A percentile compares a stretch with the other conserved stretches of the same genome.
Evolutionary conservation across 2,888 invertebrate species (phyloP).

Genomic region (Ornithoptera priamus): DNA sequence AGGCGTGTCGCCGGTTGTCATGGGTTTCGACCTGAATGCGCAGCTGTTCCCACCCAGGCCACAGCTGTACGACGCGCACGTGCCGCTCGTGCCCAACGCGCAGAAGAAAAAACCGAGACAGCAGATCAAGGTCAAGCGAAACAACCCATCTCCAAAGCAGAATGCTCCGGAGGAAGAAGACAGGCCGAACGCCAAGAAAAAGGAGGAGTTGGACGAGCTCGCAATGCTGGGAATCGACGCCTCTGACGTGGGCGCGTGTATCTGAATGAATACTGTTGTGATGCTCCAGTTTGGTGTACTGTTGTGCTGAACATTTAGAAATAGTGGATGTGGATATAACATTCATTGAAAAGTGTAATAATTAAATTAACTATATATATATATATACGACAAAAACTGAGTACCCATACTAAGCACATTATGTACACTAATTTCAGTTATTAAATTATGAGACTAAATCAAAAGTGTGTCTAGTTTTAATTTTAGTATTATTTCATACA

Average conservation of each 20-base stretch:
- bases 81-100: constrained; percentile 52
- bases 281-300: no score
- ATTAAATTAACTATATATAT: no score
- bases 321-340: no score
- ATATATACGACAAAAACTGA: no score
- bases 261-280: neutral
- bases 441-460: no score
- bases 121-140: constrained; percentile 1
- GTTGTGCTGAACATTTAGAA: no score
- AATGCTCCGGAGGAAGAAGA: constrained; percentile 11
- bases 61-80: constrained; percentile 67
- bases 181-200: constrained; percentile 53
- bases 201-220: constrained; percentile 84
- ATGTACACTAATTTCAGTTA: no score
- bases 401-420: no score
- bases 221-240: constrained; percentile 93
- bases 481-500: no score
- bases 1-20: constrained; percentile 53
- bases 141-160: neutral
- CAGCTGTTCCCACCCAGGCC: constrained; percentile 53
- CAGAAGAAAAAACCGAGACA: constrained; percentile 28
- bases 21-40: constrained; percentile 62
- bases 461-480: no score
- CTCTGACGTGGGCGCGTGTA: constrained; percentile 83
- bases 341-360: no score